Percentiles rank a stretch among this genome's conserved stretches.
phyloP scores from a whole-genome alignment of 2,113 vertebrate species.

The Bambusicola thoracicus region DNA sequence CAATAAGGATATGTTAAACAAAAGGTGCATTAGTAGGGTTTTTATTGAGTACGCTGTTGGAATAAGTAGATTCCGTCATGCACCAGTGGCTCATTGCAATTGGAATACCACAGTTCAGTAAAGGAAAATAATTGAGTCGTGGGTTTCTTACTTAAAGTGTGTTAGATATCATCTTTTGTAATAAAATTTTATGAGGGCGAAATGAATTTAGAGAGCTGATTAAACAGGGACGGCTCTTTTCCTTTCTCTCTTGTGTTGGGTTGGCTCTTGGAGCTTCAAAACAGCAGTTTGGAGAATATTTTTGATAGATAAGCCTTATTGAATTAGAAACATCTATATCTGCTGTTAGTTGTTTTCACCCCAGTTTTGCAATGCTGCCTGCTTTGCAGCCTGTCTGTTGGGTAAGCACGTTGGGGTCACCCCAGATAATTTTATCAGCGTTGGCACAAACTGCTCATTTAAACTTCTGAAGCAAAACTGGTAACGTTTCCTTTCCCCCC shows the following conservation, averaged over 20 bases:
- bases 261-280: not conserved
- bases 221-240: constrained; percentile 36
- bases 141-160: constrained; percentile 59
- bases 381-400: not conserved
- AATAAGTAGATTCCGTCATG: constrained; percentile 63
- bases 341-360: not conserved
- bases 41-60: constrained; percentile 58
- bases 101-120: constrained; percentile 63
- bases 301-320: not conserved
- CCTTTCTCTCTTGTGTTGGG: not conserved
- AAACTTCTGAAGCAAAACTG: not conserved
- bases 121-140: constrained; percentile 69
- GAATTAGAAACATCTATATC: not conserved
- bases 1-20: not conserved
- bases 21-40: constrained; percentile 38
- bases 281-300: constrained; percentile 4
- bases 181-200: constrained; percentile 64
- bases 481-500: not conserved
- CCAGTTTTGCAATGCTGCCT: not conserved
- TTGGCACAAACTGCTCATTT: not conserved
- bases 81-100: constrained; percentile 65
- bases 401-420: not conserved
- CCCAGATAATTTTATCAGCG: not conserved
- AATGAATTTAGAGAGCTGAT: constrained; percentile 56
- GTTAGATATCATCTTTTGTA: constrained; percentile 60